Conservation (phyloP, 2,888 invertebrate species). For the Apotomis betuletana region DNA sequence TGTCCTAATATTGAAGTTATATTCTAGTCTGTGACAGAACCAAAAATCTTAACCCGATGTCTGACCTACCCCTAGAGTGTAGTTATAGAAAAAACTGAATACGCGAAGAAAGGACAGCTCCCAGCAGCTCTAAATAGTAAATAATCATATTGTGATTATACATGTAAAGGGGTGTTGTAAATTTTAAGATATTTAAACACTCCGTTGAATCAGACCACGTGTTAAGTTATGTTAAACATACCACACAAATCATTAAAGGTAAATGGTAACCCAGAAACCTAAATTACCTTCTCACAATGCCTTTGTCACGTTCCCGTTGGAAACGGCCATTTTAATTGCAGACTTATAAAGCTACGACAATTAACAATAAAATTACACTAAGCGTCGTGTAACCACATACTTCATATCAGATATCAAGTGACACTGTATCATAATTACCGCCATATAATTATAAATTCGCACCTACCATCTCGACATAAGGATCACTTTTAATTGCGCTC, state of each 20-base stretch:
- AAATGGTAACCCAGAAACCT: not conserved
- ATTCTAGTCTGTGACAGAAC: too few species aligned
- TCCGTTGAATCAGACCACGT: too few species aligned
- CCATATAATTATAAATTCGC: constrained; percentile 27
- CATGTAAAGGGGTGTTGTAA: too few species aligned
- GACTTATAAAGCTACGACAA: constrained; percentile 23
- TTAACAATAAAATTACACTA: constrained; percentile 34
- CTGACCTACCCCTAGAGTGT: too few species aligned
- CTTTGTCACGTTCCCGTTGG: not conserved
- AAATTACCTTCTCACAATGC: constrained; percentile 1
- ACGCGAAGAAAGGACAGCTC: too few species aligned
- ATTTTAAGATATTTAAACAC: too few species aligned
- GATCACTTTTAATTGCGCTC: constrained; percentile 27
- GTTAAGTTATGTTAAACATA: not conserved
- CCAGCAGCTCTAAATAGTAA: too few species aligned
- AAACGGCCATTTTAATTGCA: constrained; percentile 19
- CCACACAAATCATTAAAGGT: not conserved
- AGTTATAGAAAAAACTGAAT: too few species aligned
- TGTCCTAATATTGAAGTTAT: too few species aligned
- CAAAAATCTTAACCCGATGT: too few species aligned
- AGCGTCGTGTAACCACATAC: constrained; percentile 38
- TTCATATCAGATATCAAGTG: constrained; percentile 37
- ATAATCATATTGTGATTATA: too few species aligned
- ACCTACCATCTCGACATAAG: constrained; percentile 34
- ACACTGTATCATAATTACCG: constrained; percentile 29